Conservation (phyloP, 1,140 invertebrate species). For the Nasonia giraulti region DNA sequence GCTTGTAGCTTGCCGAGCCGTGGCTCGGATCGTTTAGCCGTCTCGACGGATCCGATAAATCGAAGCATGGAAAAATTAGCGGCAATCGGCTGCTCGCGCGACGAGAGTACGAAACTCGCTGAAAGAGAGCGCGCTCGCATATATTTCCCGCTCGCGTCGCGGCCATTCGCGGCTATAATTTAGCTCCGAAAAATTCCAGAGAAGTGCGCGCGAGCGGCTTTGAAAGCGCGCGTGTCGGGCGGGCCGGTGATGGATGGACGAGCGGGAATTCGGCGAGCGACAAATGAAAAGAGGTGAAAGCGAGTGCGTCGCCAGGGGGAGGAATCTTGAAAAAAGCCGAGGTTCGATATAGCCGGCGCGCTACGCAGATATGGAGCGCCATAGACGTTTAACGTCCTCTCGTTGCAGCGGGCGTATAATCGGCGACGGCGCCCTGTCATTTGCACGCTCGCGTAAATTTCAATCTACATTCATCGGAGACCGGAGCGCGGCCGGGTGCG, state of each 20-base stretch:
- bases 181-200: background rate
- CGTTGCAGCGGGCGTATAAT: background rate
- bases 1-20: too few species aligned
- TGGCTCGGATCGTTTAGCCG: too few species aligned
- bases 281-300: background rate
- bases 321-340: slow-evolving; percentile 2
- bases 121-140: too few species aligned
- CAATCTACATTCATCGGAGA: slow-evolving; percentile 54
- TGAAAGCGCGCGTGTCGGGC: background rate
- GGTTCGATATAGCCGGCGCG: background rate
- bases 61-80: too few species aligned
- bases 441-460: slow-evolving; percentile 55
- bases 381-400: background rate
- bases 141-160: background rate
- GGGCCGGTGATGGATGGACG: background rate
- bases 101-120: too few species aligned
- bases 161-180: background rate
- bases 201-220: background rate
- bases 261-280: background rate
- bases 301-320: background rate
- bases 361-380: background rate
- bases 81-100: too few species aligned
- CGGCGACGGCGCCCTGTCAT: slow-evolving; percentile 41
- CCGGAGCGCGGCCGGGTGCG: slow-evolving; percentile 37
- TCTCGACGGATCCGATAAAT: too few species aligned